Percentiles rank a stretch among this genome's conserved stretches.
Evolutionary conservation across 2,797 vertebrate species (phyloP).

Genomic region (Ciconia nigra): DNA sequence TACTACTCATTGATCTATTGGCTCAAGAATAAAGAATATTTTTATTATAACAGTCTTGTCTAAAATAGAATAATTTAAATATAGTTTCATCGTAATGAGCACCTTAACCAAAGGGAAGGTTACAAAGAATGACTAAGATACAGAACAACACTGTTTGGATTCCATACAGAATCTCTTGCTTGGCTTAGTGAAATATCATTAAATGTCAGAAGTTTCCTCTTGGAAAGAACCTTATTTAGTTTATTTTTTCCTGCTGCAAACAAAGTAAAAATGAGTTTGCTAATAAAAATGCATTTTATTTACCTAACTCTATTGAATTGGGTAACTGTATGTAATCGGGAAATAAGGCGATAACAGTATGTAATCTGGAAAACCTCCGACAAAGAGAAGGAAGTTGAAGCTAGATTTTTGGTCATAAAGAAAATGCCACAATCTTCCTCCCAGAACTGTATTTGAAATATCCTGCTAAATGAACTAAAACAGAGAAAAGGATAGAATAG

Average conservation of each 20-base stretch:
- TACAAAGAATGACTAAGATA: not conserved
- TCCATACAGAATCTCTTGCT: not conserved
- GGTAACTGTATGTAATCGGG: not conserved
- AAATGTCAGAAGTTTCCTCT: not conserved
- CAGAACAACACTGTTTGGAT: not conserved
- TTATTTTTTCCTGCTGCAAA: not conserved
- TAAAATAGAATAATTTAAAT: not conserved
- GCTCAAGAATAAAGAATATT: not conserved
- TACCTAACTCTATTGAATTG: not conserved
- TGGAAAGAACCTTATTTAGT: not conserved
- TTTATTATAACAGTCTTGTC: not conserved
- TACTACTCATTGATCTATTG: not conserved
- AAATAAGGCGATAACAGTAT: not conserved
- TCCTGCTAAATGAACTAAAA: not conserved
- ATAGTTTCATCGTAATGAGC: not conserved
- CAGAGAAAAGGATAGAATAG: not conserved
- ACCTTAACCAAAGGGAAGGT: not conserved
- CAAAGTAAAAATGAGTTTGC: not conserved
- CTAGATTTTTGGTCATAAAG: not conserved
- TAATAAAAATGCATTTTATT: not conserved
- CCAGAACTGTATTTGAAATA: not conserved
- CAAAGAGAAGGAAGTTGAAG: not conserved
- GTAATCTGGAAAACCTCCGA: not conserved
- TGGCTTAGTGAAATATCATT: not conserved
- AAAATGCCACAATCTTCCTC: not conserved